Conservation (phyloP, 2,797 vertebrate genomes). For the Helostoma temminkii region DNA sequence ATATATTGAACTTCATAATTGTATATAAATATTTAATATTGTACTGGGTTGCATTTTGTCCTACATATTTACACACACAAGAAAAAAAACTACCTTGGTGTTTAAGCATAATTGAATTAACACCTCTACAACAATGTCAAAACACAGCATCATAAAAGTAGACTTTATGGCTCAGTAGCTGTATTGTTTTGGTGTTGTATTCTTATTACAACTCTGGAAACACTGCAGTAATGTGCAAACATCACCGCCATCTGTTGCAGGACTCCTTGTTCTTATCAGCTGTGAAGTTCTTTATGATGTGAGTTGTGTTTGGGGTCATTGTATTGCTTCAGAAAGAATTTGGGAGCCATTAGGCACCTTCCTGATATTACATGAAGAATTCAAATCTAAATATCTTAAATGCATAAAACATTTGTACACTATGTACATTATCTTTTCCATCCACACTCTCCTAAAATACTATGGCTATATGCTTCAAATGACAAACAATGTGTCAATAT, state of each 20-base stretch:
- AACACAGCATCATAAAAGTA: not conserved
- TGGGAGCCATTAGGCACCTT: not conserved
- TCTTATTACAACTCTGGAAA: not conserved
- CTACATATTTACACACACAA: no score
- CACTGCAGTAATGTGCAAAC: not conserved
- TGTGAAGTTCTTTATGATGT: not conserved
- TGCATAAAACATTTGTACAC: not conserved
- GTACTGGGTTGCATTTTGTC: not conserved
- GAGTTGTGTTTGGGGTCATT: not conserved
- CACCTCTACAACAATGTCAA: no score
- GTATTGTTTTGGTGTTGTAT: no score
- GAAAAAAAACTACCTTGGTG: not conserved
- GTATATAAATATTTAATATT: no score
- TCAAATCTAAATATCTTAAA: not conserved
- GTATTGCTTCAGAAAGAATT: not conserved
- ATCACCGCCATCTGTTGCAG: not conserved
- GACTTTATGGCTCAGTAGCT: no score
- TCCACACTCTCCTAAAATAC: no score
- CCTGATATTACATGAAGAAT: no score
- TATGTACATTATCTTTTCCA: not conserved
- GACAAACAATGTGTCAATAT: no score
- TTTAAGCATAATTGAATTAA: not conserved
- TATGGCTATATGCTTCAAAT: no score
- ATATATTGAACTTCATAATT: not conserved
- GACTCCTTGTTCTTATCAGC: not conserved